Evolutionary conservation across 2,797 vertebrate genomes (phyloP).

Genomic region (Gymnodraco acuticeps): DNA sequence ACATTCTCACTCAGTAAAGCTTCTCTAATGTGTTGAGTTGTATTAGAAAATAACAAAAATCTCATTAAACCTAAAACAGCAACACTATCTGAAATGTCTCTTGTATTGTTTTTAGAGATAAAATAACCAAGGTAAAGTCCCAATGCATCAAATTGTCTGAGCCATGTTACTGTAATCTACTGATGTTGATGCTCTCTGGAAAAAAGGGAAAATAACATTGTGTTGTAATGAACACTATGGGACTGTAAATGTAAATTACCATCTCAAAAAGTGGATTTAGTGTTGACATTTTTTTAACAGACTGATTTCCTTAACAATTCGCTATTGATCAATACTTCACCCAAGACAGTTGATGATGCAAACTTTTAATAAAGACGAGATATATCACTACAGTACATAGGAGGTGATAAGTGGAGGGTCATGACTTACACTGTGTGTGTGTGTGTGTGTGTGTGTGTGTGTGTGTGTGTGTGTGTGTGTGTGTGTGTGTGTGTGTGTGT

Average conservation of each 20-base stretch:
- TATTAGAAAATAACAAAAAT: background rate
- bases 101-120: no score
- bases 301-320: background rate
- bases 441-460: background rate
- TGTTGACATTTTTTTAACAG: no score
- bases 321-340: background rate
- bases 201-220: background rate
- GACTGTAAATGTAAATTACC: background rate
- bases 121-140: no score
- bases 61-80: no score
- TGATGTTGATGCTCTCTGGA: no score
- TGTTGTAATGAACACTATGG: background rate
- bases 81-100: no score
- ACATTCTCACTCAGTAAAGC: slow-evolving; percentile 20
- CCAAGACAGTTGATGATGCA: slow-evolving; percentile 12
- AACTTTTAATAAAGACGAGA: slow-evolving; percentile 24
- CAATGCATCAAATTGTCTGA: no score
- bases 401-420: slow-evolving; percentile 33
- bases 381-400: background rate
- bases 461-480: background rate
- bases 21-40: background rate
- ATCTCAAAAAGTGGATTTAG: background rate
- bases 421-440: slow-evolving; percentile 2
- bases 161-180: no score
- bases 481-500: background rate